phyloP scores from a whole-genome alignment of 1,140 invertebrate species.

The Caenorhabditis tropicalis region DNA sequence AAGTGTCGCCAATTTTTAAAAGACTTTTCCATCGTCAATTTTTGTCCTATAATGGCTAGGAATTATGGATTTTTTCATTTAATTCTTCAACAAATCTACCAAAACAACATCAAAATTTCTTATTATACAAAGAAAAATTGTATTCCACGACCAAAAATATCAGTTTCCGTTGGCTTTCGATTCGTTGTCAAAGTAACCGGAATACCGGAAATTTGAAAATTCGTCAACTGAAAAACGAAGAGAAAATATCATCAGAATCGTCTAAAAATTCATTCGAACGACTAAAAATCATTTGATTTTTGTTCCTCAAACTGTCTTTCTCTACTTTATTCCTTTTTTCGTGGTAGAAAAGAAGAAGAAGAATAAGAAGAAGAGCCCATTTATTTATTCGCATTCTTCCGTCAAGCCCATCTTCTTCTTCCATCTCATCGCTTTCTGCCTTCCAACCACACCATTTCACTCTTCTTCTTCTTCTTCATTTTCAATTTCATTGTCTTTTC shows the following conservation, averaged over 20 bases:
- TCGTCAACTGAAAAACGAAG: background rate
- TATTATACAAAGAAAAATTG: no score
- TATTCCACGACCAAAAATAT: no score
- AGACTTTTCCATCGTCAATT: no score
- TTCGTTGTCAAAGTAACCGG: no score
- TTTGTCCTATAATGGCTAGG: no score
- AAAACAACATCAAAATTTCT: no score
- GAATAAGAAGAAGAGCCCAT: conserved; percentile 10
- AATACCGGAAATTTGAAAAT: background rate
- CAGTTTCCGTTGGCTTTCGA: no score
- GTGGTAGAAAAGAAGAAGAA: background rate
- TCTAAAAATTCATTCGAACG: no score
- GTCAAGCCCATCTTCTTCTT: background rate
- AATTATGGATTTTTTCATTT: no score
- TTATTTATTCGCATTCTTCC: background rate
- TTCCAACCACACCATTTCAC: background rate
- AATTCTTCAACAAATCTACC: no score
- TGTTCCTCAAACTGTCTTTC: background rate
- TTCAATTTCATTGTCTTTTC: conserved; percentile 3
- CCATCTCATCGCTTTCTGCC: background rate
- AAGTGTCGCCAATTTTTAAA: no score
- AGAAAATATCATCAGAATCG: background rate
- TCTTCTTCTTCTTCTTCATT: conserved; percentile 3
- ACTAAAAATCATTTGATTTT: background rate
- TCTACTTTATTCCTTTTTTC: background rate